Percentiles rank a stretch among this genome's conserved stretches.
Conservation (phyloP, 2,888 invertebrate species). For the Agriopis leucophaearia region DNA sequence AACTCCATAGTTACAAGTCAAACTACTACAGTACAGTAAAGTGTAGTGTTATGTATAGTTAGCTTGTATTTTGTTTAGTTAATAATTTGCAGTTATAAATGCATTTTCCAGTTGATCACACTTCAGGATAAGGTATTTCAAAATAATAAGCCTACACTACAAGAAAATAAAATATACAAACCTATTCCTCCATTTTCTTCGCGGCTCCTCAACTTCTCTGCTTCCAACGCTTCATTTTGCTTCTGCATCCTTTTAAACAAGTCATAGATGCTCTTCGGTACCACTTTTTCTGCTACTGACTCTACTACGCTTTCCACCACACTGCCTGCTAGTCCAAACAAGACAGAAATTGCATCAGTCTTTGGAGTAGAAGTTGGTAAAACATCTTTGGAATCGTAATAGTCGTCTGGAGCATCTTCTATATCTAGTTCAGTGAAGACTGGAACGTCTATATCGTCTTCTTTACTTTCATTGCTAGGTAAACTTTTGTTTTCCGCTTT, state of each 20-base stretch:
- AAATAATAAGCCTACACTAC: background rate
- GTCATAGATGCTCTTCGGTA: constrained; percentile 78
- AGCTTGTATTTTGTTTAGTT: too few species aligned
- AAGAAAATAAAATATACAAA: constrained; percentile 49
- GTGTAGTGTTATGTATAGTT: too few species aligned
- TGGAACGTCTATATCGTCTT: constrained; percentile 61
- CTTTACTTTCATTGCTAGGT: constrained; percentile 43
- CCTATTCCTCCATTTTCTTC: constrained; percentile 84
- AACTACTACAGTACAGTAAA: too few species aligned
- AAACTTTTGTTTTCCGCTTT: constrained; percentile 27
- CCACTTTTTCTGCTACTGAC: constrained; percentile 77
- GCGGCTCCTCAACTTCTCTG: constrained; percentile 76
- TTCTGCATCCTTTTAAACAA: constrained; percentile 79
- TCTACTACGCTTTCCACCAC: constrained; percentile 79
- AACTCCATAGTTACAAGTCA: too few species aligned
- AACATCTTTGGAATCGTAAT: constrained; percentile 78
- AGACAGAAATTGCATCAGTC: constrained; percentile 76
- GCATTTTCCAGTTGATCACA: too few species aligned
- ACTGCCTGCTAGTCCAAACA: constrained; percentile 80
- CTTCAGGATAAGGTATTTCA: too few species aligned
- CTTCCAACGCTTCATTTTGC: constrained; percentile 79
- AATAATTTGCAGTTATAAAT: too few species aligned
- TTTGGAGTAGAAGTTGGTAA: constrained; percentile 76
- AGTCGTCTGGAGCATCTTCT: constrained; percentile 77
- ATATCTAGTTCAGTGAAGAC: constrained; percentile 74